Base-by-base conservation (phyloP, 2,888 invertebrate genomes). In the Myopa tessellatipennis region DNA sequence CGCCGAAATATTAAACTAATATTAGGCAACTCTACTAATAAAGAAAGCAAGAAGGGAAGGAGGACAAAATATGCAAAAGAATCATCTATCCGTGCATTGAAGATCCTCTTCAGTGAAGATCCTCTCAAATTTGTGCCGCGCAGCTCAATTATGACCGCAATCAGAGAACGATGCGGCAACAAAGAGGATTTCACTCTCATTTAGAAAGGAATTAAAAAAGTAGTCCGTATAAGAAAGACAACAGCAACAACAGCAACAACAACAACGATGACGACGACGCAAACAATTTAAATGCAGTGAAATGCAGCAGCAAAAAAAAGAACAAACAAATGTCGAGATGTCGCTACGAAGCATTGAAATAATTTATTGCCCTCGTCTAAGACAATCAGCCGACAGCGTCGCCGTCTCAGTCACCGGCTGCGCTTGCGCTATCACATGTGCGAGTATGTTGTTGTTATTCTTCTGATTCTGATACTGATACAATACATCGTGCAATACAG, bases 331-430 rank as follows among this genome's bases (percentile, higher is more conserved):
- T 78, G 78, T 79, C 80, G 82, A 84, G 83, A 82, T 86, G 87
- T 86, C 87, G 83, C 80, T 81, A 61, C 74, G 72, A 82, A 83
- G 84, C 85, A 85, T 82, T 84, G 84, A 80, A 82, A 84, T 87
- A 86, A 87, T 87, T 87, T 87, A 87, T 87, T 83, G 84, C 82
- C 83, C 85, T 85, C 85, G 84, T 83, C 83, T 82, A 83, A 85
- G 85, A 84, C 83, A 80, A 80, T 76, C 80, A 80, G 76, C 76
- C 78, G 45, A 78, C 40, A 76, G 60, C 68, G 58, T 72, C 40
- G 61, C 40, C 38, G 60, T 40, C 38, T 3, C 65, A 14, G 10
- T 55, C 55, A 36, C 65, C 34, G 71, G 71, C 58, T 58, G 72
- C 38, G 60, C 1, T 14, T 26, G 7, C 72, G 72, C n/a, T 5